Percentiles rank a stretch among this genome's conserved stretches.
These are phyloP conservation scores for Solea senegalensis DNA, from an alignment of 2,113 vertebrate genomes.

Conservation along the genomic window DNA sequence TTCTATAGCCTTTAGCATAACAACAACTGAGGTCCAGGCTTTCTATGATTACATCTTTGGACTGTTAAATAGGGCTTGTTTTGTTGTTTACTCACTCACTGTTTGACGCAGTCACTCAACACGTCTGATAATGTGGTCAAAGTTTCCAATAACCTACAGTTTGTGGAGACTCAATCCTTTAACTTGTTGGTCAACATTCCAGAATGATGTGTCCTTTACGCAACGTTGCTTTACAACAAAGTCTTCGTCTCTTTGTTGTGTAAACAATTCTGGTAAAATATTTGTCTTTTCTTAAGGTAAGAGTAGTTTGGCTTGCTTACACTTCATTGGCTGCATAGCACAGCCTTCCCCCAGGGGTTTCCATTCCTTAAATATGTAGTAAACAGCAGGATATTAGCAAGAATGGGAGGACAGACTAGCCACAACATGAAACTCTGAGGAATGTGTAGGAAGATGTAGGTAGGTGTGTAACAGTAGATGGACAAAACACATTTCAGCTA, in stretches of 20 bases:
- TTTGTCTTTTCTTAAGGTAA: not conserved
- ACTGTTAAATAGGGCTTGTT: slow-evolving; percentile 18
- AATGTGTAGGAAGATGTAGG: slow-evolving; percentile 45
- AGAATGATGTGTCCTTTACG: not conserved
- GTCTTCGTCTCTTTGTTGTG: not conserved
- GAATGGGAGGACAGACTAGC: slow-evolving; percentile 37
- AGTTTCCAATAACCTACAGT: not conserved
- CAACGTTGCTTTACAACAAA: not conserved
- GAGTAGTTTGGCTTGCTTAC: not conserved
- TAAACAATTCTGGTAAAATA: slow-evolving; percentile 2
- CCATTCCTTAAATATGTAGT: slow-evolving; percentile 44
- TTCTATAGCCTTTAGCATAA: not conserved
- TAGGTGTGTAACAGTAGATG: slow-evolving; percentile 4
- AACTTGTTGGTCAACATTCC: slow-evolving; percentile 4
- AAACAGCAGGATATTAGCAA: slow-evolving; percentile 39
- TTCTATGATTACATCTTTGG: slow-evolving; percentile 27
- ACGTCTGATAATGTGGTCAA: slow-evolving; percentile 3
- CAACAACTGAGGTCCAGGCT: not conserved
- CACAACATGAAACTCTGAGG: slow-evolving; percentile 63
- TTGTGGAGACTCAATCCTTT: not conserved
- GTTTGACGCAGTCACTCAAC: not conserved
- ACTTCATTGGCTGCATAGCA: slow-evolving; percentile 1
- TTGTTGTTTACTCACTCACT: slow-evolving; percentile 8
- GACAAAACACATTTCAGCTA: slow-evolving; percentile 1
- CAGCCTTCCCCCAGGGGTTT: slow-evolving; percentile 21